These are phyloP conservation scores for Oryctolagus cuniculus DNA, from an alignment of 2,113 vertebrate species.

Conservation along the genomic window mOryCun1.1 NC_091438.1:52593501-52594000, in stretches of 20 bases:
- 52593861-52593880: background rate
- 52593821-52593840: background rate
- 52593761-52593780: background rate
- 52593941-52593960: background rate
- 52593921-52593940: background rate
- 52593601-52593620: background rate
- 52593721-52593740: background rate
- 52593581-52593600: background rate
- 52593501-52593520: conserved; percentile 44
- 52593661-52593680: background rate
- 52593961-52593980: conserved; percentile 47
- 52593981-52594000: background rate
- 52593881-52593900: background rate
- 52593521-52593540: conserved; percentile 33
- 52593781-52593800: background rate
- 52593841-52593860: background rate
- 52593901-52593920: background rate
- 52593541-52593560: background rate
- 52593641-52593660: background rate
- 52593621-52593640: background rate
- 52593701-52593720: background rate
- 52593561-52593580: background rate
- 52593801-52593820: background rate
- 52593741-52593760: background rate
- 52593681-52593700: background rate